A percentile compares a stretch with the other conserved stretches of the same genome.
These are phyloP conservation scores for Halictus ligatus DNA, from an alignment of 2,888 invertebrate species.

Conservation along the genomic window DNA sequence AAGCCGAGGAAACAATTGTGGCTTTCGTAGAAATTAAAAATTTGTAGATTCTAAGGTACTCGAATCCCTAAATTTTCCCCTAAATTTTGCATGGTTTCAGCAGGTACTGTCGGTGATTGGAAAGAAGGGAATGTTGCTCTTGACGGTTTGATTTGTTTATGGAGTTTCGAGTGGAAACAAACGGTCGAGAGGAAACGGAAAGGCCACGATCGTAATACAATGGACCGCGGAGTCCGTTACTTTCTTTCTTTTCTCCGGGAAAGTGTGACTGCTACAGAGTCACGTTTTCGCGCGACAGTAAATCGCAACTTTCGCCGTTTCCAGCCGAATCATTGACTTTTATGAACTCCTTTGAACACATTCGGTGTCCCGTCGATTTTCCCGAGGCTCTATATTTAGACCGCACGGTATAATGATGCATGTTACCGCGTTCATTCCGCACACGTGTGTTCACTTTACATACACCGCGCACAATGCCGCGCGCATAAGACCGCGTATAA, in stretches of 20 bases:
- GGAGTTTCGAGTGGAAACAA: background rate
- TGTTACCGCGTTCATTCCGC: background rate
- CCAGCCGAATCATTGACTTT: conserved; percentile 5
- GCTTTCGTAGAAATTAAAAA: no score
- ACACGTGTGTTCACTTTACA: background rate
- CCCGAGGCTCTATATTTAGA: background rate
- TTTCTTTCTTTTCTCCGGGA: background rate
- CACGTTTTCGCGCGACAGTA: background rate
- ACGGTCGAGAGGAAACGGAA: background rate
- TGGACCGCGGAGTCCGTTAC: background rate
- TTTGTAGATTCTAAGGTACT: no score
- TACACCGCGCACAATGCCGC: background rate
- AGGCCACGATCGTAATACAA: background rate
- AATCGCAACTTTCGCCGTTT: conserved; percentile 6
- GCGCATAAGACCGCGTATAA: background rate
- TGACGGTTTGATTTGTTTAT: background rate
- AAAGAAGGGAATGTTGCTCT: background rate
- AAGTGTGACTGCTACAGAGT: background rate
- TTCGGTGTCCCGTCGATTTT: background rate
- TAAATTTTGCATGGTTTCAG: no score
- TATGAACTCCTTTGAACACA: background rate
- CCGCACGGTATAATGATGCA: background rate
- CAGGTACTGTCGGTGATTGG: no score
- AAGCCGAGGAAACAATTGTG: no score
- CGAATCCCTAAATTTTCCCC: no score